phyloP scores from a whole-genome alignment of 1,140 invertebrate genomes.

The Eumeta japonica region DNA sequence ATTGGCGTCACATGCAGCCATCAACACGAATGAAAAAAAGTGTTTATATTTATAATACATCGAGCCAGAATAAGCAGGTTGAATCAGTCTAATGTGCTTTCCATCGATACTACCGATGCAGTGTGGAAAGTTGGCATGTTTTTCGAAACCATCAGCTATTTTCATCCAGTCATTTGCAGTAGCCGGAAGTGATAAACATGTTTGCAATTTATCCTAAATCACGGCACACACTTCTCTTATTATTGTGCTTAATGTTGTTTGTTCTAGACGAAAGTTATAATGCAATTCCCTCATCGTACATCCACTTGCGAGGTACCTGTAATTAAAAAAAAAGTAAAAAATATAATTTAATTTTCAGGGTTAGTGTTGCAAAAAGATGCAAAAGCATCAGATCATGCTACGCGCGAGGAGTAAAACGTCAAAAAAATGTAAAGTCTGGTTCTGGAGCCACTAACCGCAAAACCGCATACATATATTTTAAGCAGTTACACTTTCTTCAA shows the following conservation, averaged over 20 bases:
- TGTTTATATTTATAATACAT: slow-evolving; percentile 44
- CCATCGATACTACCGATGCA: slow-evolving; percentile 35
- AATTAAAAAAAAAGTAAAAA: slow-evolving; percentile 4
- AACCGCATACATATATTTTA: slow-evolving; percentile 3
- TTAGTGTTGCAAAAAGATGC: slow-evolving; percentile 4
- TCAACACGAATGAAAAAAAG: slow-evolving; percentile 37
- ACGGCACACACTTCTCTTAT: slow-evolving; percentile 2
- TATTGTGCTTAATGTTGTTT: neutral
- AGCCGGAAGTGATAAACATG: too few species aligned
- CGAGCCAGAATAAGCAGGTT: slow-evolving; percentile 19
- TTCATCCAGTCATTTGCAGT: slow-evolving; percentile 2
- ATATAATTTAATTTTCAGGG: slow-evolving; percentile 2
- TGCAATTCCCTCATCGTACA: slow-evolving; percentile 2
- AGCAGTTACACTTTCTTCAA: neutral
- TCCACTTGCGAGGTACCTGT: slow-evolving; percentile 6
- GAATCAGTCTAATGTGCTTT: slow-evolving; percentile 18
- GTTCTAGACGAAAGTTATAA: neutral
- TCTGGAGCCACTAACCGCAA: slow-evolving; percentile 1
- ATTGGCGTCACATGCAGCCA: slow-evolving; percentile 26
- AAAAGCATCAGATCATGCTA: slow-evolving; percentile 2
- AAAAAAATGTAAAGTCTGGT: slow-evolving; percentile 1
- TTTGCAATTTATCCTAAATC: slow-evolving; percentile 1
- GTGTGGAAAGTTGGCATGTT: slow-evolving; percentile 25
- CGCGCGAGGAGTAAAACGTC: neutral
- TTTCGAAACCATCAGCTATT: slow-evolving; percentile 6